Evolutionary conservation across 2,797 vertebrate genomes (phyloP).

Genomic region (Orientallactaga sibirica): DNA sequence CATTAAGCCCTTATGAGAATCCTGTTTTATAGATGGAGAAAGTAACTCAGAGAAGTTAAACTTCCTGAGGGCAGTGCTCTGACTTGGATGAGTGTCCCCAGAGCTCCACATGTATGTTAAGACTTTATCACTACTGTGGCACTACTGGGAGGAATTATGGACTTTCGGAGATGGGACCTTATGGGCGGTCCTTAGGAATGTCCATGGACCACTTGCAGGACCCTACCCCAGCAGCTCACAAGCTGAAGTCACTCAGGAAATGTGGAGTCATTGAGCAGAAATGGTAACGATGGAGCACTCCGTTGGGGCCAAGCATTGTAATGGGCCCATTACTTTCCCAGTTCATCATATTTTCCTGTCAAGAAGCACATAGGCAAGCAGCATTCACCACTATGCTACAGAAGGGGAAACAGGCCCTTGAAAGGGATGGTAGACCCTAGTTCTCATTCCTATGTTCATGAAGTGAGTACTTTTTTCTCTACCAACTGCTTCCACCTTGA

Average conservation of each 20-base stretch:
- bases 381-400: not conserved
- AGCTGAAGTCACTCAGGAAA: accelerated
- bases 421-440: not conserved
- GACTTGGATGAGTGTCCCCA: not conserved
- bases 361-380: accelerated
- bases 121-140: not conserved
- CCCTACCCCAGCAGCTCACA: too few relatives aligned
- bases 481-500: not conserved
- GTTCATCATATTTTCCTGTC: not conserved
- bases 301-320: not conserved
- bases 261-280: not conserved
- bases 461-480: not conserved
- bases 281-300: not conserved
- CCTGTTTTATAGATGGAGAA: not conserved
- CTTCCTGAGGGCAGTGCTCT: not conserved
- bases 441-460: not conserved
- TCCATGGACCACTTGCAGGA: not conserved
- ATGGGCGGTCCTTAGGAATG: not conserved
- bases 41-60: not conserved
- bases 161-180: not conserved
- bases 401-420: not conserved
- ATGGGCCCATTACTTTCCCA: accelerated
- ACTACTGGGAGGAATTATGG: not conserved
- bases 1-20: not conserved
- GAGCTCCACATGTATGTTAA: not conserved